Evolutionary conservation across 2,888 invertebrate species (phyloP).

Genomic region (Protodeltote pygarga): DNA sequence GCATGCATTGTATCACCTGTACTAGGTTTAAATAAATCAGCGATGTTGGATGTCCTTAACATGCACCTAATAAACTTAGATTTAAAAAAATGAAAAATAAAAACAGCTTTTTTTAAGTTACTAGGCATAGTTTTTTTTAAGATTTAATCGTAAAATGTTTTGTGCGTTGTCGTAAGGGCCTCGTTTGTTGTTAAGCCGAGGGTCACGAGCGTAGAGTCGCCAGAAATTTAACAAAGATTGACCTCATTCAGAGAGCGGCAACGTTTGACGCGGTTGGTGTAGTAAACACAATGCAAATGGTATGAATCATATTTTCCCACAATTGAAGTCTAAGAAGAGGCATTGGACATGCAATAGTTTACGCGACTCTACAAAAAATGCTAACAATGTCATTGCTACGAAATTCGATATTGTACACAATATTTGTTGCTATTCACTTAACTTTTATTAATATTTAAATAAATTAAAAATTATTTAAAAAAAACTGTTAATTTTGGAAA

Average conservation of each 20-base stretch:
- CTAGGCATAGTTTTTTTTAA: slow-evolving; percentile 6
- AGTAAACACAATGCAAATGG: slow-evolving; percentile 71
- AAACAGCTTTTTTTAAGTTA: too few species aligned
- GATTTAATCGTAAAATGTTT: slow-evolving; percentile 6
- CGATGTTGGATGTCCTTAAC: too few species aligned
- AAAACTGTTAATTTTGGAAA: too few species aligned
- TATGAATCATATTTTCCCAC: slow-evolving; percentile 75
- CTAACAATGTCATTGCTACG: slow-evolving; percentile 25
- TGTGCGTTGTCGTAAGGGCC: slow-evolving; percentile 32
- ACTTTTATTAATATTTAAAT: background rate
- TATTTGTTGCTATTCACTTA: slow-evolving; percentile 1
- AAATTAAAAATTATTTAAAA: too few species aligned
- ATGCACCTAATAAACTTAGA: background rate
- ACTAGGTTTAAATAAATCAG: too few species aligned
- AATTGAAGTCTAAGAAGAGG: slow-evolving; percentile 54
- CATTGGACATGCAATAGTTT: slow-evolving; percentile 47
- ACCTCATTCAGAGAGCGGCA: slow-evolving; percentile 70
- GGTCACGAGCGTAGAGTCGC: slow-evolving; percentile 52
- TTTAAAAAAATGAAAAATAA: background rate
- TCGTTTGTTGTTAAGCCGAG: slow-evolving; percentile 38
- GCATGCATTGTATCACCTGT: too few species aligned
- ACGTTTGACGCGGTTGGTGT: slow-evolving; percentile 65
- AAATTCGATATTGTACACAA: slow-evolving; percentile 12
- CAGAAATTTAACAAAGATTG: slow-evolving; percentile 70
- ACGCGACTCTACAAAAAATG: slow-evolving; percentile 31